A percentile compares a stretch with the other conserved stretches of the same genome.
Evolutionary conservation across 2,888 invertebrate species (phyloP).

Genomic region (Steinernema scapterisci): DNA sequence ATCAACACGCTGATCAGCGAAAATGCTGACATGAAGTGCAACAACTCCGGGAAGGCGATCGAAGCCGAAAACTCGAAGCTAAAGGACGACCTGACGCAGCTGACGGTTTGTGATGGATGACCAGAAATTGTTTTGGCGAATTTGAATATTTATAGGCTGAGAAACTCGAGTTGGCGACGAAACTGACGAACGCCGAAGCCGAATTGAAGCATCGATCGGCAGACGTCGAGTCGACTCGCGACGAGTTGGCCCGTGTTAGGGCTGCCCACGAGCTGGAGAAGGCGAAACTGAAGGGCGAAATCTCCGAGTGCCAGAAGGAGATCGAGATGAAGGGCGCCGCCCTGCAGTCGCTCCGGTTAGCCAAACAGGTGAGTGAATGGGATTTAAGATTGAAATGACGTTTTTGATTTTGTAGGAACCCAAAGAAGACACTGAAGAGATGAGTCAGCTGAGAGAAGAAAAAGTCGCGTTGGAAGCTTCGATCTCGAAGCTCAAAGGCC

Average conservation of each 20-base stretch:
- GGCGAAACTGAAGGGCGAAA: slow-evolving; percentile 46
- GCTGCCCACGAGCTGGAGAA: slow-evolving; percentile 39
- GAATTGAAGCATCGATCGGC: slow-evolving; percentile 24
- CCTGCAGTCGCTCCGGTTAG: slow-evolving; percentile 56
- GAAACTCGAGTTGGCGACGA: slow-evolving; percentile 25
- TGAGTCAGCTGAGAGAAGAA: slow-evolving; percentile 8
- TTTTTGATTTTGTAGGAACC: background rate
- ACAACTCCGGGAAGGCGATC: slow-evolving; percentile 29
- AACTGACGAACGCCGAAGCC: slow-evolving; percentile 19
- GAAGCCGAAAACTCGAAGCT: slow-evolving; percentile 27
- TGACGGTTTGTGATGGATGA: background rate
- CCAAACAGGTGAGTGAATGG: slow-evolving; percentile 45
- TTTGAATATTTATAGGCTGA: background rate
- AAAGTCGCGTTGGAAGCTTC: slow-evolving; percentile 1
- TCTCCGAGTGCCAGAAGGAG: slow-evolving; percentile 51
- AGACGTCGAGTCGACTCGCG: slow-evolving; percentile 30
- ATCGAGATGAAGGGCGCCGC: slow-evolving; percentile 58
- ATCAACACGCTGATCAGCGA: slow-evolving; percentile 63
- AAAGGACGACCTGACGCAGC: slow-evolving; percentile 5
- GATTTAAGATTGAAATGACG: too few relatives aligned
- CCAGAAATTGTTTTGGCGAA: slow-evolving; percentile 12
- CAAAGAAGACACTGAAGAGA: slow-evolving; percentile 30
- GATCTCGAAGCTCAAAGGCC: slow-evolving; percentile 1
- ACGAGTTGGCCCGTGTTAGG: slow-evolving; percentile 40
- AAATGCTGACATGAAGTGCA: slow-evolving; percentile 51